Conservation (phyloP, 2,797 vertebrate species). For the Phoebastria nigripes region DNA sequence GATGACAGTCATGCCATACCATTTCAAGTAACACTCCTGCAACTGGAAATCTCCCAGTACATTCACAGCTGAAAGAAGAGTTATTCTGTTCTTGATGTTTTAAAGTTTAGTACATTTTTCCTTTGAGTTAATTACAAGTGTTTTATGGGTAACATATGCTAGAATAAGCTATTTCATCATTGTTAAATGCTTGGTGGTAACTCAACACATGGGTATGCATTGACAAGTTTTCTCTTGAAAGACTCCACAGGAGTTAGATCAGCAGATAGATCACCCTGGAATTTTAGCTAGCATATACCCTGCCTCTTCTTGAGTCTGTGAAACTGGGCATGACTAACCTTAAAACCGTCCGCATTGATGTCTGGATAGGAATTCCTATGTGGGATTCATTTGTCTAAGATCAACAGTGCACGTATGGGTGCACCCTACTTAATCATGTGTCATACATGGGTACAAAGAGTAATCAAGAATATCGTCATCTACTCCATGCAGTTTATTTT, state of each 20-base stretch:
- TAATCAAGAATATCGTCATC: background rate
- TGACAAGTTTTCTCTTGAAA: slow-evolving; percentile 57
- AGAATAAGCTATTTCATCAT: slow-evolving; percentile 32
- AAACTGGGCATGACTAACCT: background rate
- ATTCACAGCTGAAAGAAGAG: background rate
- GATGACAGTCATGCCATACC: background rate
- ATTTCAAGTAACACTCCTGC: background rate
- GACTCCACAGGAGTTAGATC: slow-evolving; percentile 1
- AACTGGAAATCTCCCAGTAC: background rate
- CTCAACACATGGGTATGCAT: slow-evolving; percentile 16
- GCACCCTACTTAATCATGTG: background rate
- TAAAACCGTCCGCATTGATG: background rate
- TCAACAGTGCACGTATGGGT: background rate
- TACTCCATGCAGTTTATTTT: background rate
- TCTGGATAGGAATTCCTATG: background rate
- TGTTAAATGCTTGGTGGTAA: background rate
- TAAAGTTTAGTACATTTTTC: background rate
- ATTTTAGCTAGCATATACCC: background rate
- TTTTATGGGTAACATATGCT: background rate
- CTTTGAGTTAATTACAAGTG: background rate
- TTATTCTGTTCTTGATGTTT: background rate
- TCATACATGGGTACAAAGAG: background rate
- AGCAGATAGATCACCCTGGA: background rate
- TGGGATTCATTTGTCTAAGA: background rate
- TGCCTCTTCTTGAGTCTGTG: background rate